These are phyloP conservation scores for Rapana venosa DNA, from an alignment of 2,888 invertebrate genomes.

Conservation along the genomic window DNA sequence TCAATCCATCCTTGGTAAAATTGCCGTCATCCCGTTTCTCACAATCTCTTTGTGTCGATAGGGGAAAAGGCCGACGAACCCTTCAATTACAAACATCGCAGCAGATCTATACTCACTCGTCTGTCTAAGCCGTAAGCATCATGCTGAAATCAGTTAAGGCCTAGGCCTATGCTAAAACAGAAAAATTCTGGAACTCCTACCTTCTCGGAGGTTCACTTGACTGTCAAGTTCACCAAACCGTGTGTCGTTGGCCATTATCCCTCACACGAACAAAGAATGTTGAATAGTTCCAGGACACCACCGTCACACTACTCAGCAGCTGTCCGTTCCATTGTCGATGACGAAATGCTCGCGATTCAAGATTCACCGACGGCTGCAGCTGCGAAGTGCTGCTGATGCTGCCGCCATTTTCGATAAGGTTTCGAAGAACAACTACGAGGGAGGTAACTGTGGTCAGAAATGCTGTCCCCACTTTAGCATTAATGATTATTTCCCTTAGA, in stretches of 20 bases:
- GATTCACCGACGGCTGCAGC: not conserved
- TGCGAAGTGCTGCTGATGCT: not conserved
- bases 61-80: too few species aligned
- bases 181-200: too few species aligned
- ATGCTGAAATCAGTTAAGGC: too few species aligned
- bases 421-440: not conserved
- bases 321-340: not conserved
- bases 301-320: not conserved
- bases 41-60: too few species aligned
- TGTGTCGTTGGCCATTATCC: not conserved
- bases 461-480: not conserved
- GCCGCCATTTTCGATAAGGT: conserved; percentile 3
- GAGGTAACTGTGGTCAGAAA: not conserved
- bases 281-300: not conserved
- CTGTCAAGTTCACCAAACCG: too few species aligned
- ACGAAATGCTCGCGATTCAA: conserved; percentile 8
- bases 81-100: too few species aligned
- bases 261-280: not conserved
- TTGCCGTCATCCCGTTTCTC: too few species aligned
- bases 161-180: too few species aligned
- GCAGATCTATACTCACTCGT: too few species aligned
- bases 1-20: too few species aligned
- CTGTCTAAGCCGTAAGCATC: too few species aligned
- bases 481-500: not conserved
- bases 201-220: too few species aligned